Base-by-base conservation (phyloP, 92 coral and sea anemone species). In the Siderastrea siderea region DNA sequence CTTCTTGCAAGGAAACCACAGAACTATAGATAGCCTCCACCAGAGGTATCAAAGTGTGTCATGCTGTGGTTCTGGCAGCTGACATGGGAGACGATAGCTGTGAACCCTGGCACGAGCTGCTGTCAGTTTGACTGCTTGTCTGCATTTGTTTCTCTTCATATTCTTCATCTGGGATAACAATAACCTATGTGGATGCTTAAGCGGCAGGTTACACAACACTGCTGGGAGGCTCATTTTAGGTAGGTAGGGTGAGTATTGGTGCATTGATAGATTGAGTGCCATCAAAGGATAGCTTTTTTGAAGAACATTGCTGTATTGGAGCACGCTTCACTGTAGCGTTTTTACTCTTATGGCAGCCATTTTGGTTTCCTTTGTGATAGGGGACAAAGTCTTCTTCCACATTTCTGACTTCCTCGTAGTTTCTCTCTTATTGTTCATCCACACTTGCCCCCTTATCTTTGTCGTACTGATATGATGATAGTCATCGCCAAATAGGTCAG, bases 401-500 rank as follows among this genome's bases (percentile, higher is more conserved):
- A 2, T 51, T 81, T 69, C n/a, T 8, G n/a, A 7, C 54, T 11
- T 71, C 79, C 60, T 45, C n/a, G 70, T 67, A 67, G 0, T 8
- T 59, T 63, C 53, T 60, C 83, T 77, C 84, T 78, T 84, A 78
- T 26, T 44, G 16, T 16, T 86, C 89, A 81, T 75, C 47, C 7
- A 77, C 88, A 54, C 0, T 6, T 7, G 88, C 44, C 45, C 92
- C 89, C 62, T 84, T 59, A 38, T 81, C 59, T 48, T 68, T 67
- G 52, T 66, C 26, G 51, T 88, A 88, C 8, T 43, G 45, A 63
- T 88, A 88, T 45, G 58, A 64, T 14, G 86, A 81, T 80, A 86
- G 90, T 86, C 91, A 12, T 59, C 61, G 9, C 91, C 94, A 86
- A 86, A 86, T 12, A 76, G 47, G 47, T 86, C 71, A 51, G 54